Conservation (phyloP, 2,888 invertebrate species). For the Epinotia bilunana region DNA sequence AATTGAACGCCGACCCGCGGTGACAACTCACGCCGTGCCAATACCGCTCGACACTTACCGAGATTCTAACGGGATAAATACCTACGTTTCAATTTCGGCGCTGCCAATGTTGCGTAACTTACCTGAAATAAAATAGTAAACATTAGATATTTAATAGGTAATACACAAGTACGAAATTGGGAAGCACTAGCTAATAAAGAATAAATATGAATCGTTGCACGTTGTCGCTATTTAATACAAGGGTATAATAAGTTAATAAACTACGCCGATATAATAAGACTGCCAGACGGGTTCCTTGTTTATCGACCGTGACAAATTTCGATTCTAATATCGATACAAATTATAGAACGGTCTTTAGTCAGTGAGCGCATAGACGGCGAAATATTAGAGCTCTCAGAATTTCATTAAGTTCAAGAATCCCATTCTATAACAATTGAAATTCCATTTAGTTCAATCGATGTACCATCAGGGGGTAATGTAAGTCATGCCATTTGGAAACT, state of each 20-base stretch:
- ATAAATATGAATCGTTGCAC: too few species aligned
- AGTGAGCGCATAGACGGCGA: constrained; percentile 15
- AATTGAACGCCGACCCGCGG: constrained; percentile 63
- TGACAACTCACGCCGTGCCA: constrained; percentile 52
- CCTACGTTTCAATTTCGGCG: constrained; percentile 21
- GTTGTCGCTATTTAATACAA: background rate
- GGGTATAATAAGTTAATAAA: background rate
- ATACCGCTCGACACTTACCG: constrained; percentile 46
- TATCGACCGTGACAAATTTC: constrained; percentile 18
- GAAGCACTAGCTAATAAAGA: background rate
- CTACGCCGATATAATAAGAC: background rate
- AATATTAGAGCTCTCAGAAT: constrained; percentile 39
- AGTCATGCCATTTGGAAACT: constrained; percentile 36
- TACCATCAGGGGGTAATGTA: constrained; percentile 33
- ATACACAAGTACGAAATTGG: background rate
- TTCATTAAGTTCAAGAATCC: constrained; percentile 40
- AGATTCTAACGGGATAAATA: constrained; percentile 21
- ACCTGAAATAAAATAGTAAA: constrained; percentile 64
- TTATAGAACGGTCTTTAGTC: constrained; percentile 7
- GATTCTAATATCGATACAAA: constrained; percentile 20
- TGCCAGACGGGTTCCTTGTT: background rate
- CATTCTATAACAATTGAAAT: constrained; percentile 40
- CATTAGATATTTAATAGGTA: background rate
- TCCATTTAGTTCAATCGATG: constrained; percentile 41
- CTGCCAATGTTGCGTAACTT: constrained; percentile 51